Evolutionary conservation across 1,140 invertebrate species (phyloP).

Genomic region (Zaprionus africanus): DNA sequence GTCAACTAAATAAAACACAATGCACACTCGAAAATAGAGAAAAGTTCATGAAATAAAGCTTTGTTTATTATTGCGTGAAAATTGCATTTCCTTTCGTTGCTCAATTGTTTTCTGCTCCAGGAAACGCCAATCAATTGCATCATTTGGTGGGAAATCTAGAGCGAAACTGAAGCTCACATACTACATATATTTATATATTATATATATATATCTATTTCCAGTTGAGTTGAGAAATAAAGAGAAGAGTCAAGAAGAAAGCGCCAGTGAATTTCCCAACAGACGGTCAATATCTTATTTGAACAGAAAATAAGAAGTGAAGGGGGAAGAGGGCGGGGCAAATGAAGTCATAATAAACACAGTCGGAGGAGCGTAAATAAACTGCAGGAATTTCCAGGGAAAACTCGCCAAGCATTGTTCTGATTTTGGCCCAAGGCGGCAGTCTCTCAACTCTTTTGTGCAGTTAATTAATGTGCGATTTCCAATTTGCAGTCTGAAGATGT

Average conservation of each 20-base stretch:
- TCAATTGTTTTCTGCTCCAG: background rate
- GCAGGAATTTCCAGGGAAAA: background rate
- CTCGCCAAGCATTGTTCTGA: background rate
- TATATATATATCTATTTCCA: background rate
- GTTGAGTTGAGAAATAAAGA: background rate
- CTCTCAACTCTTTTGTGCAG: background rate
- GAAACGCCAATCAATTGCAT: slow-evolving; percentile 1
- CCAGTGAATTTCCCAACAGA: too few species aligned
- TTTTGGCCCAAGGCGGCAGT: background rate
- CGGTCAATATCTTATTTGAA: too few species aligned
- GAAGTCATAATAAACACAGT: background rate
- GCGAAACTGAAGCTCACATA: background rate
- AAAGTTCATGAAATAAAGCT: background rate
- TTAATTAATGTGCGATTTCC: slow-evolving; percentile 8
- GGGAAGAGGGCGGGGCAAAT: too few species aligned
- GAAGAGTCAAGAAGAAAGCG: background rate
- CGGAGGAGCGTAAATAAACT: background rate
- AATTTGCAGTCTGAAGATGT: background rate
- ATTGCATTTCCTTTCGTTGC: background rate
- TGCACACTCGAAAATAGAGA: background rate
- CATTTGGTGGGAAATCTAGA: background rate
- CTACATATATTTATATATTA: background rate
- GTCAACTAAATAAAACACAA: background rate
- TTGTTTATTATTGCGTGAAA: slow-evolving; percentile 1
- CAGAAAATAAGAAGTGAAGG: too few species aligned